phyloP scores from a whole-genome alignment of 2,113 vertebrate genomes.

The Chascanopsetta lugubris region DNA sequence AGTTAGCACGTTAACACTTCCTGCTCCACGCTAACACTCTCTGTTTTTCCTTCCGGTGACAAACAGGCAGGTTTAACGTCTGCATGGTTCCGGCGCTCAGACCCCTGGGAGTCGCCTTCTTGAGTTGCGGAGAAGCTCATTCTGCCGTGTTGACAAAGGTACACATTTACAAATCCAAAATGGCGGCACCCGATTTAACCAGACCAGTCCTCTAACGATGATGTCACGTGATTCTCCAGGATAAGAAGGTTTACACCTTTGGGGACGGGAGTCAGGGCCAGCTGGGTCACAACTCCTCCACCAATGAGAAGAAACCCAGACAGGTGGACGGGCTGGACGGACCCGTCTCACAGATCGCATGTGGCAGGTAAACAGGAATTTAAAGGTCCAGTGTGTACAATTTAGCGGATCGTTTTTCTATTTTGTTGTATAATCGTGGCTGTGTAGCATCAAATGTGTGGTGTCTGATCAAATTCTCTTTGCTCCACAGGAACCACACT shows the following conservation, averaged over 20 bases:
- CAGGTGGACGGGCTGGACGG: conserved; percentile 89
- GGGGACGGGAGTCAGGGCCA: conserved; percentile 92
- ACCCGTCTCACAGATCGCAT: conserved; percentile 87
- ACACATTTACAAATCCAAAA: no score
- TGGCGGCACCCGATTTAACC: no score
- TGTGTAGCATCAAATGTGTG: no score
- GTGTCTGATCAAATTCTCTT: no score
- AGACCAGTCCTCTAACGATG: not conserved
- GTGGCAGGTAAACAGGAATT: conserved; percentile 86
- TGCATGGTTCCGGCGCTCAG: conserved; percentile 90
- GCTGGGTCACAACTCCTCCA: conserved; percentile 89
- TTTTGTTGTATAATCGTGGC: no score
- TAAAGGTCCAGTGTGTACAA: no score
- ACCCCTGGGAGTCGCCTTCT: conserved; percentile 86
- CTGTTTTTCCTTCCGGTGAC: conserved; percentile 5
- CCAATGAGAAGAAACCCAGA: conserved; percentile 86
- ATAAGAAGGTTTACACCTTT: conserved; percentile 93
- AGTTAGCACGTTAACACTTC: not conserved
- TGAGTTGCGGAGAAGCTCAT: conserved; percentile 93
- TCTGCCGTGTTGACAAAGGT: conserved; percentile 92
- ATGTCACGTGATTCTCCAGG: conserved; percentile 70
- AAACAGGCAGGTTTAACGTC: conserved; percentile 90
- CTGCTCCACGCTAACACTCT: no score
- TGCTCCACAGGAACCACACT: conserved; percentile 76
- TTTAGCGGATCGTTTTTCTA: no score